Evolutionary conservation across 2,113 vertebrate species (phyloP), one percentile per base, ranked within the genome.

Genomic region (Marcusenius ussheri): DNA sequence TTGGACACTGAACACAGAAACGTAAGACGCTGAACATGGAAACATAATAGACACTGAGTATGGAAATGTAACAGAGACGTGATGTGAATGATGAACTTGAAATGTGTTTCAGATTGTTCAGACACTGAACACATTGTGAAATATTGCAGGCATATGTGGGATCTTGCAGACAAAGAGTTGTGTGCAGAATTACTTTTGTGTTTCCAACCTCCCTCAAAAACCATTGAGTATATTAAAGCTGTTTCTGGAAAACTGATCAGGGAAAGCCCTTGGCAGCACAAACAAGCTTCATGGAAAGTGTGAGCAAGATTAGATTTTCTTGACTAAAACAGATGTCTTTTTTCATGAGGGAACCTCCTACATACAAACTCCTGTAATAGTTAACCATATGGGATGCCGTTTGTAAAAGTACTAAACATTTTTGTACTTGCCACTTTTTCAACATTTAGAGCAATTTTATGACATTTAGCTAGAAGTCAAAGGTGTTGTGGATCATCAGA

Each of bases 211-310:
- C 31, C 77, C 31, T 19, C 2, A 42, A 42, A 42, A 83, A 83
- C 6, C 31, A 85, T 51, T 91, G 15, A 88, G 66, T 46, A 10
- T 74, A 84, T 84, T 84, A 90, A 27, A 86, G 62, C 4, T 45
- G 77, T 83, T 83, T 83, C 42, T 83, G 66, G 66, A 83, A 58
- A 58, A 58, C 2, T 9, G 56, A 58, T 24, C 56, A 58, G 56
- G 56, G 56, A 58, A 58, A 42, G 39, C 42, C 31, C 31, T 19
- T 83, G 35, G 42, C 31, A 83, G 35, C 31, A 83, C 17, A 42
- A 45, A 45, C 1, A 19, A 83, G 6, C 31, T 21, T 83, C 35
- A 83, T 83, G 35, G 77, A 83, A 83, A 83, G 13, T 24, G 15
- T 83, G 66, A 74, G 66, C 11, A 74, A 35, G 66, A 74, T 35